A percentile compares a stretch with the other conserved stretches of the same genome.
phyloP scores from a whole-genome alignment of 2,888 invertebrate genomes.

The Frankliniella intonsa region DNA sequence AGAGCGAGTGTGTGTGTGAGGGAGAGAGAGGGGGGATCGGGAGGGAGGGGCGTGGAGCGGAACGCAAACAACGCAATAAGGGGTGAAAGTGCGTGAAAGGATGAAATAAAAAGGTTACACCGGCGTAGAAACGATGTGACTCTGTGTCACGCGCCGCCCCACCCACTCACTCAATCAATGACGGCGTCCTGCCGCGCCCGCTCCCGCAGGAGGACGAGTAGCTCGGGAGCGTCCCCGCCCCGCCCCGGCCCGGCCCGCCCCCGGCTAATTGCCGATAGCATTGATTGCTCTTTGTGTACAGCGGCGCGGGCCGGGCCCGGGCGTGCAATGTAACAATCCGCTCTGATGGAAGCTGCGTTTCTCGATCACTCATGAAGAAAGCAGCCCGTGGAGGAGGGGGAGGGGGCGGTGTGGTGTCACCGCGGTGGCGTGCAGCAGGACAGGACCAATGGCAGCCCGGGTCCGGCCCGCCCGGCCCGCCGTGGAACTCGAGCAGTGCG shows the following conservation, averaged over 20 bases:
- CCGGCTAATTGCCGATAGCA: neutral
- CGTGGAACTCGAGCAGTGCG: neutral
- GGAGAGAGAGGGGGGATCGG: neutral
- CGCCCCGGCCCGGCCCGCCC: neutral
- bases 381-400: neutral
- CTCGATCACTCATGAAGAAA: neutral
- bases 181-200: neutral
- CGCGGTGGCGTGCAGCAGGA: neutral
- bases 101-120: slow-evolving; percentile 15
- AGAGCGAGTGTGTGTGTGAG: neutral
- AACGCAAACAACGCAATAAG: slow-evolving; percentile 26
- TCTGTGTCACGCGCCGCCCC: neutral
- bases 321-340: neutral
- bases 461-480: neutral
- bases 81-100: slow-evolving; percentile 26
- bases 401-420: neutral
- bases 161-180: neutral
- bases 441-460: neutral
- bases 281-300: neutral
- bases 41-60: neutral
- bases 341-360: neutral
- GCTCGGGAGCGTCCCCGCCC: neutral
- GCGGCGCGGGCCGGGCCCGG: neutral
- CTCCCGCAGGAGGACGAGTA: neutral
- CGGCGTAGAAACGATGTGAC: slow-evolving; percentile 3